Evolutionary conservation across 2,113 vertebrate species (phyloP).

Genomic region (Colossoma macropomum): DNA sequence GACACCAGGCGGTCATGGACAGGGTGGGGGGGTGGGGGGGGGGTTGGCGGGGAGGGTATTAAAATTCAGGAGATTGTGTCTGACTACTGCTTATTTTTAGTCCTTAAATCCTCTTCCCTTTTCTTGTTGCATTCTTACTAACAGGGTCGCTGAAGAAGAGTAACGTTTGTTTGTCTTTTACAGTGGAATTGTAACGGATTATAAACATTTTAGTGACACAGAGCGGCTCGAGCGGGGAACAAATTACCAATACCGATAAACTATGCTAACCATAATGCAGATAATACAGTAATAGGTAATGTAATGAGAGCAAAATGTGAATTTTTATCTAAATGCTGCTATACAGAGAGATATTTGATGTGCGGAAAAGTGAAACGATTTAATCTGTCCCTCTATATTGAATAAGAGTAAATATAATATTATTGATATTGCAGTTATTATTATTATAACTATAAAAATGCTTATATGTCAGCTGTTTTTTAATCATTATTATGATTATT

Average conservation of each 20-base stretch:
- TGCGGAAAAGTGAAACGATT: background rate
- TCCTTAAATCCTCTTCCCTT: constrained; percentile 60
- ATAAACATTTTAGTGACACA: background rate
- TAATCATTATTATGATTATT: constrained; percentile 15
- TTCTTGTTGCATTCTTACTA: constrained; percentile 63
- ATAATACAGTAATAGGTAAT: constrained; percentile 62
- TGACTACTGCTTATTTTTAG: constrained; percentile 62
- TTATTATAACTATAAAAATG: constrained; percentile 30
- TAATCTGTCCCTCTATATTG: constrained; percentile 36
- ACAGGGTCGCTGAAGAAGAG: constrained; percentile 66
- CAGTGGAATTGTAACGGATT: constrained; percentile 16
- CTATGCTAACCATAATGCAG: constrained; percentile 53
- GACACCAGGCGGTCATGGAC: constrained; percentile 44
- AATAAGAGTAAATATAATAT: constrained; percentile 53
- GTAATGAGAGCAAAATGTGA: constrained; percentile 51
- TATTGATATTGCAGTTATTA: constrained; percentile 69
- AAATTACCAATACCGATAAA: constrained; percentile 21
- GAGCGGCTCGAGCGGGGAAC: too few species aligned
- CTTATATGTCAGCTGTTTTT: constrained; percentile 37
- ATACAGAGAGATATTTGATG: constrained; percentile 40
- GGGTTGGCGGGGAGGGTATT: background rate
- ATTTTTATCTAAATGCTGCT: constrained; percentile 55
- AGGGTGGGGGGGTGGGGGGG: background rate
- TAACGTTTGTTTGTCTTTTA: constrained; percentile 34
- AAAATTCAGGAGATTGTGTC: constrained; percentile 48